Conservation (phyloP, 2,797 vertebrate species). For the Platyrinchus mystaceus region DNA sequence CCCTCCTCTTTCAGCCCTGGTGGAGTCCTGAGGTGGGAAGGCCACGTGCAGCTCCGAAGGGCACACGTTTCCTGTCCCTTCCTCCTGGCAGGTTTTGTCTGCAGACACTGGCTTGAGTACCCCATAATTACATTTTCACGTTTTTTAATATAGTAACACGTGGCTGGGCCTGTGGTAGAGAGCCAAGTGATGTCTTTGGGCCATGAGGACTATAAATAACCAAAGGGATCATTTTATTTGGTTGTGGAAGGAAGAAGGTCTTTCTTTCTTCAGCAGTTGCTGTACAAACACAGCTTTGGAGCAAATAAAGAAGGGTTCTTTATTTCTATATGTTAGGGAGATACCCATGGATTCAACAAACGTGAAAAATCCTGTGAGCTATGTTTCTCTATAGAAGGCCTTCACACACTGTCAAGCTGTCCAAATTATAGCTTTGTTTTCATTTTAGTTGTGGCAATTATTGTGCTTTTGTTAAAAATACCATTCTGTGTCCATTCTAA, state of each 20-base stretch:
- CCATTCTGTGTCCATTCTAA: slow-evolving; percentile 44
- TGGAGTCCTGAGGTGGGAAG: slow-evolving; percentile 43
- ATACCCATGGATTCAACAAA: background rate
- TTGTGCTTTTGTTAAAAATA: slow-evolving; percentile 64
- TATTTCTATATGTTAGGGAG: background rate
- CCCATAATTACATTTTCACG: slow-evolving; percentile 78
- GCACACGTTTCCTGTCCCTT: slow-evolving; percentile 68
- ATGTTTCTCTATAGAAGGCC: background rate
- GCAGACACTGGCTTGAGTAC: slow-evolving; percentile 76
- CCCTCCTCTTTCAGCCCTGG: background rate
- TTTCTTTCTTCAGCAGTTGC: slow-evolving; percentile 69
- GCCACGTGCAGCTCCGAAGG: slow-evolving; percentile 29
- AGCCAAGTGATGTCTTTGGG: slow-evolving; percentile 73
- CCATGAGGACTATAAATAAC: slow-evolving; percentile 77
- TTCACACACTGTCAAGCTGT: background rate
- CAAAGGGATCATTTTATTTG: slow-evolving; percentile 75
- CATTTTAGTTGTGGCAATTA: slow-evolving; percentile 45
- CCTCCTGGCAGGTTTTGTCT: slow-evolving; percentile 73
- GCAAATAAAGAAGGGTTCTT: slow-evolving; percentile 33
- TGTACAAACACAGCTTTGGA: slow-evolving; percentile 56
- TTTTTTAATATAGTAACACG: slow-evolving; percentile 83
- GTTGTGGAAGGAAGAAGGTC: slow-evolving; percentile 73
- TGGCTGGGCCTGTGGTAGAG: slow-evolving; percentile 75
- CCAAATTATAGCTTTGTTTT: slow-evolving; percentile 63
- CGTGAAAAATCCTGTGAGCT: background rate